Evolutionary conservation across 2,797 vertebrate genomes (phyloP).

Genomic region (Fistularia tabacaria): DNA sequence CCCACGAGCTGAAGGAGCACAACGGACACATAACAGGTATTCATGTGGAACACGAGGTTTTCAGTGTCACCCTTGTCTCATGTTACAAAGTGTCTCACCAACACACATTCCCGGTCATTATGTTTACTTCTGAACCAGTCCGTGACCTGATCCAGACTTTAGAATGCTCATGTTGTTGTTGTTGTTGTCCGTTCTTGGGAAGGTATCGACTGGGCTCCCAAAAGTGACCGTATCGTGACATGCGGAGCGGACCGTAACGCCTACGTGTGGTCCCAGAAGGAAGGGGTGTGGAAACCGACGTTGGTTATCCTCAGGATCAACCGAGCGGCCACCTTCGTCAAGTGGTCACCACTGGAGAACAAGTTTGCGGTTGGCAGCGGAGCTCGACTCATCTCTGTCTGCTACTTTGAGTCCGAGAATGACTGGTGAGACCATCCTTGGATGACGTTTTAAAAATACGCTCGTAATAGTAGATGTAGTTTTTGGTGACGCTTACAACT

Average conservation of each 20-base stretch:
- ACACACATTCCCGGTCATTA: no score
- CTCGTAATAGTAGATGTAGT: no score
- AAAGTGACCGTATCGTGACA: constrained; percentile 98
- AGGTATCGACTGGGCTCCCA: constrained; percentile 99
- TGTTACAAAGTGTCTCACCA: no score
- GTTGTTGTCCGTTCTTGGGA: background rate
- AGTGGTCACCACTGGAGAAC: constrained; percentile 97
- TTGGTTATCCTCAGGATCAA: constrained; percentile 98
- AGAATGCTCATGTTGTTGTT: background rate
- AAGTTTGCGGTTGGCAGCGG: constrained; percentile 98
- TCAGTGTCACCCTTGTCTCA: background rate
- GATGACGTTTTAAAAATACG: no score
- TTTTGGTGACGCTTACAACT: no score
- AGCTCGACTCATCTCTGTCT: constrained; percentile 95
- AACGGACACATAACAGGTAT: constrained; percentile 98
- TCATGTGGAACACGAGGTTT: background rate
- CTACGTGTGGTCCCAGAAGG: constrained; percentile 98
- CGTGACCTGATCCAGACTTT: no score
- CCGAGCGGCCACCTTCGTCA: constrained; percentile 94
- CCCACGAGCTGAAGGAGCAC: constrained; percentile 96
- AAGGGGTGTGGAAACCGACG: constrained; percentile 95
- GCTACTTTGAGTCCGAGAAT: constrained; percentile 98
- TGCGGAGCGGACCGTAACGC: constrained; percentile 97
- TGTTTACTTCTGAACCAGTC: no score
- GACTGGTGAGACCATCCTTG: constrained; percentile 81